Base-by-base conservation (phyloP, 2,888 invertebrate genomes). In the Nyleta sp. region DNA sequence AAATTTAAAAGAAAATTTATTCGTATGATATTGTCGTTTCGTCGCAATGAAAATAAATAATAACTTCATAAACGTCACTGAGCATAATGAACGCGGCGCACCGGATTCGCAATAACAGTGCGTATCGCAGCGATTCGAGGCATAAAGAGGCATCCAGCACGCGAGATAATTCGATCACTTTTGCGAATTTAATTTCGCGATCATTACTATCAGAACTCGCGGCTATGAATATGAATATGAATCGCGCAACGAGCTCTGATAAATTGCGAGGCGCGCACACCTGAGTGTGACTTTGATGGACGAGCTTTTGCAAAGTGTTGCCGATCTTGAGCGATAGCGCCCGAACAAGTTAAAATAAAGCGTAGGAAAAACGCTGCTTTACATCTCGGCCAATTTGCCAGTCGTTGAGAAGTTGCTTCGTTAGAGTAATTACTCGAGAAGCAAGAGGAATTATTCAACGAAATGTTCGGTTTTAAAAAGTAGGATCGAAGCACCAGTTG, bases 31-130 rank as follows among this genome's bases (percentile, higher is more conserved):
- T n/a, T n/a, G n/a, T n/a, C n/a, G n/a, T n/a, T n/a, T n/a, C n/a
- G n/a, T n/a, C n/a, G n/a, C n/a, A 28, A 35, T 77, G 77, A 55
- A 55, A 77, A 67, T 71, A 72, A 72, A 62, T 72, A 77, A 77
- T 60, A 77, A 72, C 62, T 73, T 78, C 53, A 72, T 68, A 78
- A 78, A 67, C 67, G 75, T 74, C 71, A 72, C 72, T 73, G 60
- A 38, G 53, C 13, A 13, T 65, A 76, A 76, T 85, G 82, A 81
- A 83, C 84, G 80, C 81, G 81, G 82, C 84, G 80, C 76, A 81
- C 70, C 77, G 76, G 77, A 72, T 68, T 77, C 31, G 44, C 68
- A 48, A 73, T 73, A 73, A 68, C 68, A 53, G 72, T 78, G 77
- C 78, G 73, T 68, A 78, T 73, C 73, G 72, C 48, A 31, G 18